Conservation (phyloP, 2,113 vertebrate species). For the Heptranchias perlo region DNA sequence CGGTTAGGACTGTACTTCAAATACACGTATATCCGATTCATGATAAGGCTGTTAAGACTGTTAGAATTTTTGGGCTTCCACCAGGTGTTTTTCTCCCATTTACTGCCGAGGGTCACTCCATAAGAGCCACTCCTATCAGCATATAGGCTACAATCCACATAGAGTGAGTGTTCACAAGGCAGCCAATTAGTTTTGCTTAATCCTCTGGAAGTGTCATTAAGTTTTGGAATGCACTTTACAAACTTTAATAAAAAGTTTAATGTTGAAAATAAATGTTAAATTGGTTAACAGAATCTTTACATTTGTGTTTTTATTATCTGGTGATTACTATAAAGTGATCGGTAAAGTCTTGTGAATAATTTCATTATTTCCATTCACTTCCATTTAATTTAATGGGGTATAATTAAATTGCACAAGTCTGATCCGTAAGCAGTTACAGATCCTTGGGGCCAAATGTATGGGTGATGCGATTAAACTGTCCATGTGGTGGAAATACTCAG, state of each 20-base stretch:
- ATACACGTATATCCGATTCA: background rate
- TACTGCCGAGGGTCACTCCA: background rate
- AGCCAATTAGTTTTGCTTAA: background rate
- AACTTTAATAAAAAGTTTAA: background rate
- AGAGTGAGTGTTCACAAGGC: background rate
- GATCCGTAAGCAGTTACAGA: background rate
- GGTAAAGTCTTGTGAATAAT: background rate
- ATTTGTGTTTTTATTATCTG: background rate
- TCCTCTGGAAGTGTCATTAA: background rate
- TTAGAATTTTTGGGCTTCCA: too few species aligned
- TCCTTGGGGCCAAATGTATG: background rate
- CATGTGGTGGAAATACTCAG: background rate
- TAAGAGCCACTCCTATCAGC: background rate
- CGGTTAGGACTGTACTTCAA: background rate
- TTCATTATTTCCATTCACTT: background rate
- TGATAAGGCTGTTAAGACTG: background rate
- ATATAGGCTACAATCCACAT: background rate
- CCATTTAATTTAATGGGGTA: background rate
- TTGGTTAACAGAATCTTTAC: background rate
- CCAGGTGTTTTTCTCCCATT: background rate
- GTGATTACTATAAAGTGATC: background rate
- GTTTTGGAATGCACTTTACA: background rate
- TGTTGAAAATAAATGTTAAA: background rate
- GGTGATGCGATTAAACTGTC: background rate
- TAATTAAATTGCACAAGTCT: background rate